Evolutionary conservation across 2,888 invertebrate genomes (phyloP), one percentile per base, ranked within the genome.

Genomic region (Scaptomyza reducta): DNA sequence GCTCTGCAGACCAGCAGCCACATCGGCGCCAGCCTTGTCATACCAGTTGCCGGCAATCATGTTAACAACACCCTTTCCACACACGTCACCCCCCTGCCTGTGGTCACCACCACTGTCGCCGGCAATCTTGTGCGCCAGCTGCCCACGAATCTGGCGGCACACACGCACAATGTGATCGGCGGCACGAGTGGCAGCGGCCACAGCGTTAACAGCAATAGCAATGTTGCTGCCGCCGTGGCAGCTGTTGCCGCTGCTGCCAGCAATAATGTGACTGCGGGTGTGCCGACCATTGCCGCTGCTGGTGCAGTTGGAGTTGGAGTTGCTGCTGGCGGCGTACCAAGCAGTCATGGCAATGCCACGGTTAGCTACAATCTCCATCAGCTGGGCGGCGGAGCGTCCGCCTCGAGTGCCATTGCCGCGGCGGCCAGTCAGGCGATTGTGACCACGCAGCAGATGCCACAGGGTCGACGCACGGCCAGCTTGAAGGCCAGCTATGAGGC

Each of bases 391-490:
- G 80, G 80, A 1, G 69, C 79, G 0, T 77, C 89, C 3, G 96
- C 97, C 0, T 97, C 96, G 11, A 96, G 96, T 85, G 97, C 98
- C 1, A 97, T 98, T 59, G 98, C 97, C 0, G 97, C 96, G 0
- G 98, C 98, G 1, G 98, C 98, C 0, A 97, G 97, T 22, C 98
- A 98, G 90, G 98, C 98, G 0, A 98, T 99, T 68, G 98, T 97
- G 6, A 98, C 98, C 1, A 98, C 99, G 3, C 98, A 98, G 88
- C 96, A 96, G 94, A 97, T 98, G 97, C 97, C 97, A 88, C 97
- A 98, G 85, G 98, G 98, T 0, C 94, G 99, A 46, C 94, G 98
- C 56, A 98, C 98, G 0, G 97, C 98, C 1, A 97, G 97, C 83
- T 92, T 98, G 76, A 98, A 98, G 92, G 98, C 98, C 13, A 98